Evolutionary conservation across 2,113 vertebrate genomes (phyloP).

Genomic region (Glareola pratincola): DNA sequence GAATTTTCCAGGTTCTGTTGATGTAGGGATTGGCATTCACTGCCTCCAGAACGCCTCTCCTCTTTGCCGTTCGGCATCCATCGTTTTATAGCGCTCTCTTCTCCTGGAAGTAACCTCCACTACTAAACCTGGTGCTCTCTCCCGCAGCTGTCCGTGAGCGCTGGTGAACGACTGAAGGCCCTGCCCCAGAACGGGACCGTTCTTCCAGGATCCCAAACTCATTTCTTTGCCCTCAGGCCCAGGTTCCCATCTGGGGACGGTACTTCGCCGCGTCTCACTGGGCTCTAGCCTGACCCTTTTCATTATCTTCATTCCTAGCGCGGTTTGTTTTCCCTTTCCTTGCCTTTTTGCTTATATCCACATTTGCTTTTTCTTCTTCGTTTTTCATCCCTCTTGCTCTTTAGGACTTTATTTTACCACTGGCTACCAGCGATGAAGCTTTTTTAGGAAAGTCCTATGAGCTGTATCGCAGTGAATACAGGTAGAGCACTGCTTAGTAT

Average conservation of each 20-base stretch:
- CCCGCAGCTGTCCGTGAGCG: neutral
- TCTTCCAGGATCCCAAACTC: constrained; percentile 23
- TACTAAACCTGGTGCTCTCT: neutral
- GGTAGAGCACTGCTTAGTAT: neutral
- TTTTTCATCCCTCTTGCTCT: neutral
- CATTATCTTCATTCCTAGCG: constrained; percentile 39
- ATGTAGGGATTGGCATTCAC: neutral
- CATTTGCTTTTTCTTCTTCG: neutral
- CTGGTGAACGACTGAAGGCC: neutral
- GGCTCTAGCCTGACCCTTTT: neutral
- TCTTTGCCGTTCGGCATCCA: neutral
- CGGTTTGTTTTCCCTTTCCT: neutral
- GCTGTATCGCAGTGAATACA: neutral
- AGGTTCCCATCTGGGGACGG: neutral
- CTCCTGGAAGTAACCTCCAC: neutral
- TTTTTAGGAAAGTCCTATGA: neutral
- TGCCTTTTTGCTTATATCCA: neutral
- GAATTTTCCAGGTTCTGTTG: neutral
- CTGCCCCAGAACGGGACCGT: neutral
- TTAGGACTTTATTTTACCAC: neutral
- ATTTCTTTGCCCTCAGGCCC: constrained; percentile 36
- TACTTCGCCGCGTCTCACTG: neutral
- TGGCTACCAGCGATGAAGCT: neutral
- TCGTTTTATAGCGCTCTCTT: neutral
- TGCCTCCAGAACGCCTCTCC: neutral